A percentile compares a stretch with the other conserved stretches of the same genome.
Conservation (phyloP, 2,888 invertebrate genomes). For the Epiperipatus broadwayi region DNA sequence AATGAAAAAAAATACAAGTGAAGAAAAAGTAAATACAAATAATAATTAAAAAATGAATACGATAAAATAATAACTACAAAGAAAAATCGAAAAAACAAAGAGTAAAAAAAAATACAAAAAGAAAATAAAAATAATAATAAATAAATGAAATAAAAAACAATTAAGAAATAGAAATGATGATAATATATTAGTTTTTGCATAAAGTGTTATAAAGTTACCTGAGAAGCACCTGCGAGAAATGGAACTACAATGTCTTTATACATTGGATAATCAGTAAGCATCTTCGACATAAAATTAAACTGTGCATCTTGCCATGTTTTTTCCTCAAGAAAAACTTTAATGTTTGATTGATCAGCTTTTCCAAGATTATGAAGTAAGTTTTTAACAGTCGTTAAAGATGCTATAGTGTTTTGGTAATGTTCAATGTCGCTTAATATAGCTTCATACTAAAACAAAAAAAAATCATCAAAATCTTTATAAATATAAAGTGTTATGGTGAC, state of each 20-base stretch:
- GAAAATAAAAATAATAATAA: no score
- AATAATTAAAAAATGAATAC: no score
- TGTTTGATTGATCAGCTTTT: neutral
- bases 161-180: no score
- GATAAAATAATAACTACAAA: constrained; percentile 13
- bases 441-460: constrained; percentile 22
- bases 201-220: constrained; percentile 34
- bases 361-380: constrained; percentile 13
- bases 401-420: constrained; percentile 16
- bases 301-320: constrained; percentile 13
- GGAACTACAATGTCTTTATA: constrained; percentile 61
- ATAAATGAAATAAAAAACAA: no score
- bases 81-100: constrained; percentile 9
- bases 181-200: no score
- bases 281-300: constrained; percentile 25
- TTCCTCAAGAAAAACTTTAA: constrained; percentile 8
- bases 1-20: no score
- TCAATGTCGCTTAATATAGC: constrained; percentile 31
- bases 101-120: constrained; percentile 17
- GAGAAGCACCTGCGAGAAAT: constrained; percentile 44
- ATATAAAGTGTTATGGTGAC: no score
- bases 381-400: constrained; percentile 15
- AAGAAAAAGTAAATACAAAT: no score
- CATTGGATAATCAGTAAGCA: constrained; percentile 30
- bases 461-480: neutral